Conservation (phyloP, 2,113 vertebrate species). For the Tupaia tana region DNA sequence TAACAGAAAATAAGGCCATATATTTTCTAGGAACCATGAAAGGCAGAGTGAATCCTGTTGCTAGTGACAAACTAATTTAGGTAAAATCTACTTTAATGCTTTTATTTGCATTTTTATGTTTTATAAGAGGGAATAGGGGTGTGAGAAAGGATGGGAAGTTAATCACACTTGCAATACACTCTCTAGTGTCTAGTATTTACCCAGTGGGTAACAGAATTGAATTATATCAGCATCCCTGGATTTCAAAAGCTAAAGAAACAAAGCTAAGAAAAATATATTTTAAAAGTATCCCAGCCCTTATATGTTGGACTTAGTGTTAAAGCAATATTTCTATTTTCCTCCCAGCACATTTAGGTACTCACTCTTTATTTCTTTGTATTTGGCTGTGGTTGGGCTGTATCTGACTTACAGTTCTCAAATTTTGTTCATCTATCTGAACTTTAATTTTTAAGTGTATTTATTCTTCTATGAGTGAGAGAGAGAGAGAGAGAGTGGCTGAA, state of each 20-base stretch:
- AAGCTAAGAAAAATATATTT: neutral
- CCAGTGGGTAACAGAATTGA: neutral
- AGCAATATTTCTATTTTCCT: neutral
- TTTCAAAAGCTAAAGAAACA: conserved; percentile 4
- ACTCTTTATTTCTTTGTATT: neutral
- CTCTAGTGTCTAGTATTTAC: conserved; percentile 18
- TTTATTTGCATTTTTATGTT: neutral
- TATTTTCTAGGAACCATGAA: neutral
- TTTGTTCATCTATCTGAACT: neutral
- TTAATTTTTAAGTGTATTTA: neutral
- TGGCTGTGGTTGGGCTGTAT: neutral
- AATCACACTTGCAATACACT: neutral
- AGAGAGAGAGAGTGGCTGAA: too few species aligned
- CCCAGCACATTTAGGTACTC: too few species aligned
- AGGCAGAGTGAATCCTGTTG: neutral
- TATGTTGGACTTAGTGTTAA: neutral
- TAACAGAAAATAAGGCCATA: conserved; percentile 2
- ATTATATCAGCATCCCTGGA: neutral
- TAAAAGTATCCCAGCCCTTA: neutral
- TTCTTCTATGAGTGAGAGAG: too few species aligned
- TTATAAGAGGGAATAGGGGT: neutral
- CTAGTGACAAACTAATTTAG: conserved; percentile 33
- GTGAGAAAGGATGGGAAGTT: neutral
- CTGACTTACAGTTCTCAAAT: neutral
- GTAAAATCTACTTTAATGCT: neutral